A percentile compares a stretch with the other conserved stretches of the same genome.
Conservation (phyloP, 2,113 vertebrate species). For the Xiphorhynchus elegans region DNA sequence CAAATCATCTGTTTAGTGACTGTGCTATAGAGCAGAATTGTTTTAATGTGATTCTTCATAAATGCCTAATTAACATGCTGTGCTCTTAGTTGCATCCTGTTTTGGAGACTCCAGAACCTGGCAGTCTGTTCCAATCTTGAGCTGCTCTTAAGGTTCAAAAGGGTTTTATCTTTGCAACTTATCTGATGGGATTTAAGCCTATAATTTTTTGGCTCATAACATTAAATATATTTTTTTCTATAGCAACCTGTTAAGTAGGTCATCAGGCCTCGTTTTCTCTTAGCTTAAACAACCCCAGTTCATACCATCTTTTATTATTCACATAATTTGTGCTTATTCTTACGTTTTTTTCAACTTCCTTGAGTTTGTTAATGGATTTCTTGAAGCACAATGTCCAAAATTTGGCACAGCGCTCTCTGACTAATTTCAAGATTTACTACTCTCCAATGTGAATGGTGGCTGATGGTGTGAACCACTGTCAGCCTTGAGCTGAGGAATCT, state of each 20-base stretch:
- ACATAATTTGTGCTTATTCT: neutral
- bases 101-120: neutral
- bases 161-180: neutral
- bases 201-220: neutral
- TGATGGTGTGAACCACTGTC: neutral
- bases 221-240: neutral
- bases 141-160: neutral
- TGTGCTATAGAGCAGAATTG: neutral
- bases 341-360: neutral
- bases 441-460: neutral
- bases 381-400: neutral
- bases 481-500: neutral
- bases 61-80: neutral
- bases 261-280: neutral
- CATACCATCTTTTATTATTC: neutral
- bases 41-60: neutral
- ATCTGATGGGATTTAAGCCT: neutral
- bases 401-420: neutral
- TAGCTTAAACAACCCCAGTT: neutral
- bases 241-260: neutral
- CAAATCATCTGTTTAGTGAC: neutral
- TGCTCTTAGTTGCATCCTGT: neutral
- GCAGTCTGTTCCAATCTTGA: neutral
- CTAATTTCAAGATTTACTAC: neutral
- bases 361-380: neutral